Evolutionary conservation across 2,888 invertebrate species (phyloP).

Genomic region (Philopedon plagiatum): DNA sequence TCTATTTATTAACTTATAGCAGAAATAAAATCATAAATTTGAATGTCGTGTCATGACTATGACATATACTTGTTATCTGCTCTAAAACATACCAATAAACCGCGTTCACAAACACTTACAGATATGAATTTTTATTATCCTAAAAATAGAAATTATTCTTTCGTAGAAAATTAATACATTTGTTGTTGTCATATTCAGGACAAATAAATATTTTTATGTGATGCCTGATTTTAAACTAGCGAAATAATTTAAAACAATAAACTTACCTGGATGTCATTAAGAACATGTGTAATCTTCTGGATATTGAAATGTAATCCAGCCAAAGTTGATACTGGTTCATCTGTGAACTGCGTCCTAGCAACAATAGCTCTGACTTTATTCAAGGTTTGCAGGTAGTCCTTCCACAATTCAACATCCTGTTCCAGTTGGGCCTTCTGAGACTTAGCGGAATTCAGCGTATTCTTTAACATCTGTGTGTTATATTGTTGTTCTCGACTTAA

Average conservation of each 20-base stretch:
- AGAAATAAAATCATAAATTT: not conserved
- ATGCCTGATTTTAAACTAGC: not conserved
- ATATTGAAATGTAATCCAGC: constrained; percentile 88
- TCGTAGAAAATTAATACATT: not conserved
- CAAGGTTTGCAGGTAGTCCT: constrained; percentile 83
- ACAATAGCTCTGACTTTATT: constrained; percentile 84
- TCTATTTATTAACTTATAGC: no score
- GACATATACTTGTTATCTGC: not conserved
- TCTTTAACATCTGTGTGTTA: constrained; percentile 85
- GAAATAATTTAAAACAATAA: not conserved
- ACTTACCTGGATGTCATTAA: constrained; percentile 82
- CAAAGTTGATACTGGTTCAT: constrained; percentile 84
- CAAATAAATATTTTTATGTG: not conserved
- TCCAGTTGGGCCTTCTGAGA: constrained; percentile 85
- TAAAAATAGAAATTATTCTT: constrained; percentile 4
- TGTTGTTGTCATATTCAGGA: not conserved
- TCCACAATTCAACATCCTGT: constrained; percentile 88
- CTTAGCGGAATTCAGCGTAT: constrained; percentile 87
- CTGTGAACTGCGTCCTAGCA: constrained; percentile 81
- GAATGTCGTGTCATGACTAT: not conserved
- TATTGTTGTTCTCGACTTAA: constrained; percentile 86
- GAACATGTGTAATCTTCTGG: constrained; percentile 85
- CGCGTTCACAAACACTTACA: constrained; percentile 1
- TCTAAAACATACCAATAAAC: not conserved
- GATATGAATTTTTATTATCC: not conserved